A percentile compares a stretch with the other conserved stretches of the same genome.
These are phyloP conservation scores for Luscinia megarhynchos DNA, from an alignment of 2,797 vertebrate genomes.

Conservation along the genomic window DNA sequence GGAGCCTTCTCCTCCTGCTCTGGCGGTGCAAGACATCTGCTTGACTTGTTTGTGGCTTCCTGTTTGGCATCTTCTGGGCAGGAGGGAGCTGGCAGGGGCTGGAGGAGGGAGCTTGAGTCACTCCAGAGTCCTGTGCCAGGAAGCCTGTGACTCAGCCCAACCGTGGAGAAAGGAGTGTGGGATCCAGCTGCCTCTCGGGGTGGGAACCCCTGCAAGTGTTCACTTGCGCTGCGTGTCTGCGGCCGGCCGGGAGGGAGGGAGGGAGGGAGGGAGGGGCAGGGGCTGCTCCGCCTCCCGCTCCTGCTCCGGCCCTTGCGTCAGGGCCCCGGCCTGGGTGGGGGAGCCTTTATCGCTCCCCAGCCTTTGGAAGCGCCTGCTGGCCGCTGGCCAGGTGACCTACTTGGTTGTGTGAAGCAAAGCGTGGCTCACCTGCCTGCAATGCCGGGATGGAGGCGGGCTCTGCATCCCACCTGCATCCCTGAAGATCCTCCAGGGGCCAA, in stretches of 20 bases:
- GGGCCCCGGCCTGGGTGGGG: background rate
- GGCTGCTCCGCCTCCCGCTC: background rate
- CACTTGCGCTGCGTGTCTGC: slow-evolving; percentile 40
- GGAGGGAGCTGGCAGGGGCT: slow-evolving; percentile 53
- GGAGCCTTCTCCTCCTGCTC: slow-evolving; percentile 27
- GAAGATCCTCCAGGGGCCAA: background rate
- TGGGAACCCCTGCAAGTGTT: slow-evolving; percentile 47
- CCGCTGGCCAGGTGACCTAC: background rate
- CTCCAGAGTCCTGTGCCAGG: slow-evolving; percentile 10
- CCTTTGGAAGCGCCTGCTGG: background rate
- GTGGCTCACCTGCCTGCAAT: background rate
- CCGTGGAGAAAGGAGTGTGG: slow-evolving; percentile 34
- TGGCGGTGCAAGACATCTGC: background rate
- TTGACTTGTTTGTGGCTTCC: slow-evolving; percentile 59
- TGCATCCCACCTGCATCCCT: background rate
- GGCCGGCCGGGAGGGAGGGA: background rate
- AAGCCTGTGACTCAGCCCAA: slow-evolving; percentile 46
- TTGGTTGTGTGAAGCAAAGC: background rate
- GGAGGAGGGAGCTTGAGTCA: slow-evolving; percentile 63
- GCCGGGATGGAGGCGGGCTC: accelerated
- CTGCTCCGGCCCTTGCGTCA: background rate
- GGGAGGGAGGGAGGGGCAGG: slow-evolving; percentile 8
- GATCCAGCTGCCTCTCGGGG: slow-evolving; percentile 30
- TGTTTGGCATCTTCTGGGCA: slow-evolving; percentile 54
- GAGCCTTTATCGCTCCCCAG: background rate